Conservation (phyloP, 2,888 invertebrate species). For the Escarpia spicata region DNA sequence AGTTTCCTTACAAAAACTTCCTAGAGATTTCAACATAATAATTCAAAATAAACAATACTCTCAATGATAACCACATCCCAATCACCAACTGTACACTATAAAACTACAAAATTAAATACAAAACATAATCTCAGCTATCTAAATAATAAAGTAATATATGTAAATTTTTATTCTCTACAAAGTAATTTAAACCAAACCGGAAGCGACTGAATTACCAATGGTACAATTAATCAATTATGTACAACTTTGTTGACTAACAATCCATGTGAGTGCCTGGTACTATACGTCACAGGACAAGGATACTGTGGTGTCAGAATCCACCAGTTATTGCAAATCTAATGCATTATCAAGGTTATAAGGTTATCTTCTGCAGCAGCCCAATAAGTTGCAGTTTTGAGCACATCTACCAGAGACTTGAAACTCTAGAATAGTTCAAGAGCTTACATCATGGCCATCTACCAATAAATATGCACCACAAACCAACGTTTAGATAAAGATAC, state of each 20-base stretch:
- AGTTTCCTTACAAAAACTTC: background rate
- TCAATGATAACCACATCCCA: background rate
- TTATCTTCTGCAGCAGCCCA: background rate
- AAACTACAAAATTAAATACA: conserved; percentile 13
- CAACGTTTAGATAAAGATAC: background rate
- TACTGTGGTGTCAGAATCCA: too few relatives aligned
- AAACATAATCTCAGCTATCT: background rate
- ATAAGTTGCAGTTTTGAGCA: background rate
- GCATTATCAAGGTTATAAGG: background rate
- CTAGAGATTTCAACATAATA: background rate
- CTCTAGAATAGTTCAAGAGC: background rate
- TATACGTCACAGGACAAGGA: too few relatives aligned
- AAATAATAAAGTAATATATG: background rate
- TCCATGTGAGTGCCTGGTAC: background rate
- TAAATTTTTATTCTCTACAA: background rate
- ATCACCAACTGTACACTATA: conserved; percentile 16
- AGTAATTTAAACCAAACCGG: background rate
- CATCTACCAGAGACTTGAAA: background rate
- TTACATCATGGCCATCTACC: background rate
- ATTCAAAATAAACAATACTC: background rate
- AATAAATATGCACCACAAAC: background rate
- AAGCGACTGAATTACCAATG: background rate
- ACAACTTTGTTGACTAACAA: background rate
- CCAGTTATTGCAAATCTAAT: too few relatives aligned
- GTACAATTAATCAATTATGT: background rate